Base-by-base conservation (phyloP, 2,113 vertebrate genomes). In the Mobula hypostoma region DNA sequence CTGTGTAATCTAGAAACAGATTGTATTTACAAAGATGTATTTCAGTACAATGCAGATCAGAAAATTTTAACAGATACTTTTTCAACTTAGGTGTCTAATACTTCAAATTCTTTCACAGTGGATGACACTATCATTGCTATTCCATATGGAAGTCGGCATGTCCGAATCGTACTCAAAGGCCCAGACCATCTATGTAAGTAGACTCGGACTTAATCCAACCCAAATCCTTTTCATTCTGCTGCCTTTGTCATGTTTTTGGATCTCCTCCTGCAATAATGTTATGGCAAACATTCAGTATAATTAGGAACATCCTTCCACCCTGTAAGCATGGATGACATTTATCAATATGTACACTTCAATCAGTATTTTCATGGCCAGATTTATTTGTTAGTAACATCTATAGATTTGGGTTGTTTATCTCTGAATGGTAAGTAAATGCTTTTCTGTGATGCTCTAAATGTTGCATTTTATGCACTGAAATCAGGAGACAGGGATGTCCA, bases 121-220 rank as follows among this genome's bases (percentile, higher is more conserved):
- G 98, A 98, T 36, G 98, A 99, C 95, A 98, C 97, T 0, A 98
- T 99, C 85, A 98, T 99, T 92, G 96, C 96, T 94, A 95, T 99
- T 95, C 98, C 98, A 70, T 99, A 97, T 88, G 98, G 98, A 96
- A 99, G 98, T 79, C 97, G 98, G 5, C 98, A 99, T 78, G 95
- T 99, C n/a, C 98, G 98, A 7, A 97, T 99, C 0, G 96, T 98
- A 94, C 97, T 99, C 95, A 99, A 99, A 97, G 99, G 99, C 95
- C 97, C 97, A 0, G 98, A 98, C 97, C 98, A 99, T 96, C 98
- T 99, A 96, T 98, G 99, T 99, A 97, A 99, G 99, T 99, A 97
- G 95, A 96, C 96, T 96, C 97, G 96, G 68, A 56, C 56, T 76
- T 93, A 56, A 74, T 48, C 48, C 0, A 17, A 94, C 40, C 36